Evolutionary conservation across 2,113 vertebrate species (phyloP), one percentile per base, ranked within the genome.

Genomic region (Notiomystis cincta): DNA sequence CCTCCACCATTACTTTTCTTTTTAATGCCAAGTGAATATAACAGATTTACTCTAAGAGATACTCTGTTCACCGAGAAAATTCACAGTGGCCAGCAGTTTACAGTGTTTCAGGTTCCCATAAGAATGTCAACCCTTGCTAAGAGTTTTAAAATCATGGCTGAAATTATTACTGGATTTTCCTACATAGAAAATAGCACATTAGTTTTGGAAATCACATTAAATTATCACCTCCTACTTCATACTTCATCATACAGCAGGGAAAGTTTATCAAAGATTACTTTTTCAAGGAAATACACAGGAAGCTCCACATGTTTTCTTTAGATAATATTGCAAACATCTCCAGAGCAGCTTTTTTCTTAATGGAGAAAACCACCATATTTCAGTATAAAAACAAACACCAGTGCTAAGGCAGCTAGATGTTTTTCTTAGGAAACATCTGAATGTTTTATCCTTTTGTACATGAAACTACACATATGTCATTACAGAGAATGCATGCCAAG

Each of bases 311-410:
- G 6, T 4, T 47, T 81, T 51, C 33, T 47, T 35, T 45, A 61
- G 19, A 45, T 35, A 20, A n/a, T 31, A 81, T 6, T 31, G 18
- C 47, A 75, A 86, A 50, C 7, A 47, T 38, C 28, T 73, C 21
- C 53, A 79, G 45, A 82, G 17, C 22, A 87, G 17, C 11, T 82
- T 33, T 6, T 28, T 86, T 65, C 77, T 61, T 13, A 28, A 40
- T 9, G 2, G 2, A 3, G 7, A 35, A n/a, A 64, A 25, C 1
- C 8, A 33, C 2, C 5, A 24, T 28, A 35, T 35, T 79, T 67
- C 24, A 80, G 12, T 11, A 14, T 9, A 48, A 81, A 91, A 58
- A 24, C 33, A 72, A 76, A 24, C 12, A 58, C 5, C 20, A 69
- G 16, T 8, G 4, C 25, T 47, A 67, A 71, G 47, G 20, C 20